These are phyloP conservation scores for Catostylus mosaicus DNA, from an alignment of 30 jellyfish, hydroid and myxozoan genomes.

Conservation along the genomic window DNA sequence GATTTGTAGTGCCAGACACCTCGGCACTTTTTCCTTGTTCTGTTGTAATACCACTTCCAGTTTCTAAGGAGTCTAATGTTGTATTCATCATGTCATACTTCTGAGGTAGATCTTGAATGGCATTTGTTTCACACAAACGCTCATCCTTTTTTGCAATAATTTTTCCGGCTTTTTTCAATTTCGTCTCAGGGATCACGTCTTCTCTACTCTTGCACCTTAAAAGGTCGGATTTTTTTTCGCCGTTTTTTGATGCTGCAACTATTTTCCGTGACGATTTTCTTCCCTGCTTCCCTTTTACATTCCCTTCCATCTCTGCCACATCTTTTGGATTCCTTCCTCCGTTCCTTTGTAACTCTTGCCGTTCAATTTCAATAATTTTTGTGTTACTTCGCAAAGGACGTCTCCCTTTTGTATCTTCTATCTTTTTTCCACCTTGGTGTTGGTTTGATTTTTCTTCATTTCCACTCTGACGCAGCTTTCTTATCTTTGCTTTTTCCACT, in stretches of 20 bases:
- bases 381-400: conserved; percentile 1
- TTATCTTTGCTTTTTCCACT: neutral
- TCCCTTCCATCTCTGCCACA: neutral
- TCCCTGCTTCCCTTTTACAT: neutral
- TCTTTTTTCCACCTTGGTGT: neutral
- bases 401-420: neutral
- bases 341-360: neutral
- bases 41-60: too few relatives aligned
- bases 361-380: neutral
- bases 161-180: neutral
- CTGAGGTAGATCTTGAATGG: neutral
- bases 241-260: neutral
- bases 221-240: neutral
- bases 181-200: neutral
- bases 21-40: too few relatives aligned
- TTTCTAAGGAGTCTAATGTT: too few relatives aligned
- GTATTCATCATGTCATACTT: too few relatives aligned
- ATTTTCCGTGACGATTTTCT: neutral
- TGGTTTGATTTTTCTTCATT: neutral
- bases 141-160: neutral
- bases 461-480: neutral
- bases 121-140: neutral
- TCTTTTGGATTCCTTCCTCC: neutral
- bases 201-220: neutral
- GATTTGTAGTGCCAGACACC: too few relatives aligned